Conservation (phyloP, 2,113 vertebrate species). For the Tupaia tana region DNA sequence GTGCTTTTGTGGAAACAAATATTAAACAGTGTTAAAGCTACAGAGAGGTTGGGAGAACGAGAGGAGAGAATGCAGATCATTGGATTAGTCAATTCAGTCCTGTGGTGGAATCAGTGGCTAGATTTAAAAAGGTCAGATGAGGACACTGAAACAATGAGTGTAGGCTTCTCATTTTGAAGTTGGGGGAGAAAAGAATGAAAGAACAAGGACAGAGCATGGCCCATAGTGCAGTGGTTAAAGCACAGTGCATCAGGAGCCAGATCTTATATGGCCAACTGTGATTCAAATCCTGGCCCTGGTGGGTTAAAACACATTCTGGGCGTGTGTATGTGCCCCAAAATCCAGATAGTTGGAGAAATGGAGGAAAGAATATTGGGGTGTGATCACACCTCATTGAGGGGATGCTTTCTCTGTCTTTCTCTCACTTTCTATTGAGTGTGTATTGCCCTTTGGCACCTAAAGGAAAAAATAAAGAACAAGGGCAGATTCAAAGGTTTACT, state of each 20-base stretch:
- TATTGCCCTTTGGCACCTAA: too few species aligned
- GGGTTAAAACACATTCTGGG: too few species aligned
- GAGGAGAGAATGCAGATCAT: neutral
- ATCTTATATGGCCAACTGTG: too few species aligned
- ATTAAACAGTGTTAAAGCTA: neutral
- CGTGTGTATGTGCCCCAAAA: too few species aligned
- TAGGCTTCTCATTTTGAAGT: conserved; percentile 45
- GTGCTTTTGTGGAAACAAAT: neutral
- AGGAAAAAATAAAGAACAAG: conserved; percentile 38
- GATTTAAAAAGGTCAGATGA: neutral
- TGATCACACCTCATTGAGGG: too few species aligned
- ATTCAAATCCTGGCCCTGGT: too few species aligned
- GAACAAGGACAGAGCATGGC: neutral
- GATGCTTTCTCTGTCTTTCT: too few species aligned
- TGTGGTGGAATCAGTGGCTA: conserved; percentile 14
- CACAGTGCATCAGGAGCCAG: too few species aligned
- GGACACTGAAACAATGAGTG: neutral
- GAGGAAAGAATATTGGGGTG: too few species aligned
- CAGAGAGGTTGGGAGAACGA: neutral
- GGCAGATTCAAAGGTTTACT: neutral
- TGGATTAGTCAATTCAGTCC: neutral
- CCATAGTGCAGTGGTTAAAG: too few species aligned
- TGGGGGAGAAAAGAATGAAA: conserved; percentile 8
- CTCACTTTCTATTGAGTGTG: too few species aligned
- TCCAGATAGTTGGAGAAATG: too few species aligned